Evolutionary conservation across 2,888 invertebrate species (phyloP), one percentile per base, ranked within the genome.

Genomic region (Luperina testacea): DNA sequence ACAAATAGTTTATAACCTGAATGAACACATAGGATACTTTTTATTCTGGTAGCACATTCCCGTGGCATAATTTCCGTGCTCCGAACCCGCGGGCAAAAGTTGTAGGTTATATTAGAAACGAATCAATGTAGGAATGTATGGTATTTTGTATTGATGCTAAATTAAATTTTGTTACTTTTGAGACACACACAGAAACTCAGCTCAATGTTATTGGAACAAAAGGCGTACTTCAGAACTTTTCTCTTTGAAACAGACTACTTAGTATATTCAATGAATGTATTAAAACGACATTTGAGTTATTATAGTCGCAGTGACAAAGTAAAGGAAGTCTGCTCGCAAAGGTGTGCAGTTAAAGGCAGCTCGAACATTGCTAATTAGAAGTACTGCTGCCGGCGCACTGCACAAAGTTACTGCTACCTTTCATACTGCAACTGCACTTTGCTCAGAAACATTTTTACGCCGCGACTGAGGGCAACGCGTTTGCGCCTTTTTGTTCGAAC

Each of bases 321-420:
- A 83, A 72, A 69, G 80, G 74, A 82, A 81, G 77, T 77, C 71
- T 72, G 72, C 72, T 72, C 59, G 64, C 75, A 83, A 86, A 87
- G 80, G 84, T 84, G 83, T 75, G 76, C 73, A 72, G 83, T 88
- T 90, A 87, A 90, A 91, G 87, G 89, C 82, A 76, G 78, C 81
- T 87, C 72, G 81, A 89, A 88, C 79, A 91, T 83, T 89, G 91
- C 93, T 94, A 95, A 94, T 95, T 94, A 94, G 92, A 90, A 93
- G 92, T 90, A 90, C 84, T 87, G 88, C 89, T 88, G 87, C 83
- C 78, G 82, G 69, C n/a, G 72, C 75, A 83, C 87, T 86, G 90
- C 90, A 90, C 90, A 92, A 92, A 92, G 92, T 92, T 90, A 91
- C 87, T 87, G 78, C 87, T 88, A 90, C 92, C 91, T 93, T 92